Conservation (phyloP, 2,888 invertebrate genomes). For the Agonopterix subpropinquella region DNA sequence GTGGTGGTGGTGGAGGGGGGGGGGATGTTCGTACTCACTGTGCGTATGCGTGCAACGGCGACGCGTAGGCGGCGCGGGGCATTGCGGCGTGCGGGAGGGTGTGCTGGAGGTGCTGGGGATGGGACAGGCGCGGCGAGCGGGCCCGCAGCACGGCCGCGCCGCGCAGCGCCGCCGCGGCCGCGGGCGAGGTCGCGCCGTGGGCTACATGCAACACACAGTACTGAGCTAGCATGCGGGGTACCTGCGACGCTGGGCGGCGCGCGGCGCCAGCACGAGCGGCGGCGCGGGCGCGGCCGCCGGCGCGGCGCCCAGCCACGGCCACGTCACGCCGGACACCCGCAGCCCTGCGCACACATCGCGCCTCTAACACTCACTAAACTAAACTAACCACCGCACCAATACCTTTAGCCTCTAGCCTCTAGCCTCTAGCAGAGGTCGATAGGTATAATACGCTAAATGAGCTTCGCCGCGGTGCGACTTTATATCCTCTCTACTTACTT, state of each 20-base stretch:
- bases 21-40: conserved; percentile 81
- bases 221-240: conserved; percentile 41
- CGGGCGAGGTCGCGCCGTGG: conserved; percentile 69
- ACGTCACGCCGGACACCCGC: conserved; percentile 85
- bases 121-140: conserved; percentile 81
- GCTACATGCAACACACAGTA: conserved; percentile 68
- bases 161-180: conserved; percentile 72
- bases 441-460: no score
- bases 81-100: conserved; percentile 85
- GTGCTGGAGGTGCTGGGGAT: conserved; percentile 46
- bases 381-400: neutral
- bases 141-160: conserved; percentile 80
- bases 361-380: conserved; percentile 29
- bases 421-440: no score
- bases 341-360: conserved; percentile 78
- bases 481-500: no score
- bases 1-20: no score
- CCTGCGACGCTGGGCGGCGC: conserved; percentile 85
- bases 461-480: neutral
- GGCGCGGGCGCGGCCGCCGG: conserved; percentile 77
- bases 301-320: conserved; percentile 84
- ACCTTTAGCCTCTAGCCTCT: neutral
- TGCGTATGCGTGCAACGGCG: conserved; percentile 91
- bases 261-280: conserved; percentile 83
- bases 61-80: conserved; percentile 82